Evolutionary conservation across 2,113 vertebrate genomes (phyloP).

Genomic region (Corythaixoides concolor): DNA sequence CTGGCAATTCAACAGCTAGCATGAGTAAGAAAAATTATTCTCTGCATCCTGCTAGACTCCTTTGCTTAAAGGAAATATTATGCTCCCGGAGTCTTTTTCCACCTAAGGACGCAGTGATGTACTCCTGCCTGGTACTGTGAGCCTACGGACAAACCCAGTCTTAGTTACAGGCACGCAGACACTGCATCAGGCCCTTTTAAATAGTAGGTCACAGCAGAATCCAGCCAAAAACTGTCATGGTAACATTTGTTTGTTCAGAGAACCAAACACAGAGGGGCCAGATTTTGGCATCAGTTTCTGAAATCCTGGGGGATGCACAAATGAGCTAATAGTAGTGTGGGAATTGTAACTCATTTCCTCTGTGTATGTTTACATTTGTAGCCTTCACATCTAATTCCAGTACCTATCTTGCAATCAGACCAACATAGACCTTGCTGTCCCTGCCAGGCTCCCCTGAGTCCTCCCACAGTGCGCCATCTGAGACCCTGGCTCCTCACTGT

Average conservation of each 20-base stretch:
- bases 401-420: constrained; percentile 7
- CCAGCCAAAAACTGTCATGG: constrained; percentile 21
- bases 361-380: constrained; percentile 17
- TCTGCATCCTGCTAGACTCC: background rate
- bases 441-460: background rate
- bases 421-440: background rate
- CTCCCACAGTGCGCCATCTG: background rate
- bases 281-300: constrained; percentile 12
- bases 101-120: background rate
- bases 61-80: background rate
- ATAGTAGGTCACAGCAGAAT: background rate
- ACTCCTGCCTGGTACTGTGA: background rate
- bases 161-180: background rate
- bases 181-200: background rate
- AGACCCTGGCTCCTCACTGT: background rate
- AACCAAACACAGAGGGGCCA: constrained; percentile 18
- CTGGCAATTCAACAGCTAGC: background rate
- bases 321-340: constrained; percentile 54
- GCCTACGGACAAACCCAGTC: background rate
- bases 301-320: constrained; percentile 47
- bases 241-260: constrained; percentile 51
- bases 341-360: constrained; percentile 51
- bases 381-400: background rate
- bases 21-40: background rate
- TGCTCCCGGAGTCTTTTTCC: background rate